Evolutionary conservation across 1,140 invertebrate genomes (phyloP).

Genomic region (Aphelinus atriplicis): DNA sequence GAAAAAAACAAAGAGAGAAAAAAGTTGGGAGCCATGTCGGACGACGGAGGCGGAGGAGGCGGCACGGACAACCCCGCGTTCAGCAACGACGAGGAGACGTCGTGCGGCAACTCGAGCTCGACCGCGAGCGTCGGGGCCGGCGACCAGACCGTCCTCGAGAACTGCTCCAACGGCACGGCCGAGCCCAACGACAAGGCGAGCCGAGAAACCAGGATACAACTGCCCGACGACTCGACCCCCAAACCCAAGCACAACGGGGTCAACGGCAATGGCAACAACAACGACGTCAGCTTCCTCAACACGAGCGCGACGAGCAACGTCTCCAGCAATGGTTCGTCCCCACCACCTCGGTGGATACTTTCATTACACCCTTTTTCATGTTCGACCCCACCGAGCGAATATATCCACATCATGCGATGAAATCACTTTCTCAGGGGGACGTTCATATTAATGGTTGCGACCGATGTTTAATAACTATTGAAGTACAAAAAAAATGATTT

Average conservation of each 20-base stretch:
- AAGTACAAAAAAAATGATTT: too few relatives aligned
- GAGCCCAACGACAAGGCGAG: conserved; percentile 24
- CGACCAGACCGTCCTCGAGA: conserved; percentile 28
- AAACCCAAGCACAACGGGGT: conserved; percentile 57
- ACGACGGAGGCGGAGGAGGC: conserved; percentile 36
- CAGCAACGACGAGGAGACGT: conserved; percentile 52
- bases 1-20: too few relatives aligned
- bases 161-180: not conserved
- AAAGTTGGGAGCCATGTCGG: conserved; percentile 46
- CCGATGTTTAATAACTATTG: too few relatives aligned
- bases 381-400: too few relatives aligned
- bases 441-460: too few relatives aligned
- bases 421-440: too few relatives aligned
- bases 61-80: conserved; percentile 63
- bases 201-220: conserved; percentile 59
- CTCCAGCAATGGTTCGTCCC: conserved; percentile 57
- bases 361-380: not conserved
- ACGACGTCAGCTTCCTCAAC: conserved; percentile 63
- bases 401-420: too few relatives aligned
- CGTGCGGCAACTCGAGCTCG: conserved; percentile 44
- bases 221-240: conserved; percentile 48
- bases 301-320: conserved; percentile 58
- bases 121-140: conserved; percentile 46
- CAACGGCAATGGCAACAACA: conserved; percentile 60
- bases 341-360: too few relatives aligned